Conservation (phyloP, 2,113 vertebrate species). For the Antechinus flavipes region DNA sequence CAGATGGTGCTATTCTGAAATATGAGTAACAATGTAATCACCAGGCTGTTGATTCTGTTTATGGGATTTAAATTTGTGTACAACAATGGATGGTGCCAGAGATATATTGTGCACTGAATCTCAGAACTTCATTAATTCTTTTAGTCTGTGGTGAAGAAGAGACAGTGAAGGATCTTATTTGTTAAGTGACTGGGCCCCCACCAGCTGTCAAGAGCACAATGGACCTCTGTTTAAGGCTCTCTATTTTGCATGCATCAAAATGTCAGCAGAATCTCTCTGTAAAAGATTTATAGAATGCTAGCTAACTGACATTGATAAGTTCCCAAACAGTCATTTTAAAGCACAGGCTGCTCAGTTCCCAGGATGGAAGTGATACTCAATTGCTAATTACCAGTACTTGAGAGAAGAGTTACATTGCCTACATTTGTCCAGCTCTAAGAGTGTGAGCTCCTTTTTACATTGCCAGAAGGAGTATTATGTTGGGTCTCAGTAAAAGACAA, state of each 20-base stretch:
- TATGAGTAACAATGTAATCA: not conserved
- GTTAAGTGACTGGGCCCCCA: not conserved
- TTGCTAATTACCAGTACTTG: not conserved
- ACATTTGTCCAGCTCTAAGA: not conserved
- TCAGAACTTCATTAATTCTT: not conserved
- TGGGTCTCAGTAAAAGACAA: not conserved
- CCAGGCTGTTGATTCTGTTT: slow-evolving; percentile 1
- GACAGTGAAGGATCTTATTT: not conserved
- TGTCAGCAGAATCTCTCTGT: not conserved
- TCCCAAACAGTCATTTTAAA: not conserved
- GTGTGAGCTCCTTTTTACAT: not conserved
- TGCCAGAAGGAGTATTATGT: not conserved
- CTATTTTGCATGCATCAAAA: not conserved
- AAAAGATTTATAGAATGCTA: not conserved
- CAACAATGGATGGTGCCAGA: not conserved
- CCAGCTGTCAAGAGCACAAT: not conserved
- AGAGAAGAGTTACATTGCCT: not conserved
- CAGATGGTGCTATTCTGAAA: not conserved
- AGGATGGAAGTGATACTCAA: not conserved
- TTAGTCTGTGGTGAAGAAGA: slow-evolving; percentile 38
- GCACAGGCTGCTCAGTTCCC: not conserved
- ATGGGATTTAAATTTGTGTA: not conserved
- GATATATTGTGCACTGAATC: not conserved
- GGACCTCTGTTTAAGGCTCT: not conserved
- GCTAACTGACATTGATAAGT: not conserved